A percentile compares a stretch with the other conserved stretches of the same genome.
These are phyloP conservation scores for Tachyglossus aculeatus DNA, from an alignment of 2,797 vertebrate species.

Conservation along the genomic window DNA sequence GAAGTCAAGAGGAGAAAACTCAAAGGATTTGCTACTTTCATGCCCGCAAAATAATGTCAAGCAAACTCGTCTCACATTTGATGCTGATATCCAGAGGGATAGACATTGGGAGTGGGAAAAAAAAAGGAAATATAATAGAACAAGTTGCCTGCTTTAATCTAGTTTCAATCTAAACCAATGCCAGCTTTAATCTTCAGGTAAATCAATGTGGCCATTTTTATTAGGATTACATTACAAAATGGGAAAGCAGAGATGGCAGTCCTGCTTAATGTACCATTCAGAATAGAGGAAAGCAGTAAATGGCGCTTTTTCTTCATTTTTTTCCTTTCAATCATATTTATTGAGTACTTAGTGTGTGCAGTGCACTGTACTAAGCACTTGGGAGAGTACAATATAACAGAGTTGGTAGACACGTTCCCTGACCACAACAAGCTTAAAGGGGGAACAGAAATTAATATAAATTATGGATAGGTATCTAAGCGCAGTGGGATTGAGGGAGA, in stretches of 20 bases:
- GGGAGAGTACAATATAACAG: too few relatives aligned
- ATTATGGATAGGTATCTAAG: too few relatives aligned
- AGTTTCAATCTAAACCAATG: slow-evolving; percentile 25
- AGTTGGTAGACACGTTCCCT: too few relatives aligned
- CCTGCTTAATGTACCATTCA: not conserved
- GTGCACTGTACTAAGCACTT: too few relatives aligned
- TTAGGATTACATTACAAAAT: slow-evolving; percentile 6
- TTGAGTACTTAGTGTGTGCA: too few relatives aligned
- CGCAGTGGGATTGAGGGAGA: too few relatives aligned
- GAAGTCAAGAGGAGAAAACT: not conserved
- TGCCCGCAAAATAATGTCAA: not conserved
- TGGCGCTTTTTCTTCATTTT: too few relatives aligned
- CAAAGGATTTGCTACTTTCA: slow-evolving; percentile 1
- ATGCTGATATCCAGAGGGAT: not conserved
- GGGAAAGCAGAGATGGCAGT: not conserved
- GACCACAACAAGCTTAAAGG: too few relatives aligned
- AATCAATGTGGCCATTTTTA: slow-evolving; percentile 4
- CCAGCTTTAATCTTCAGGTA: slow-evolving; percentile 30
- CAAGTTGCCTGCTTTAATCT: slow-evolving; percentile 30
- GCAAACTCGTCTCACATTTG: not conserved
- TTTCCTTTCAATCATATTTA: too few relatives aligned
- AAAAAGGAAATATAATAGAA: slow-evolving; percentile 11
- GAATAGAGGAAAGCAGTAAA: too few relatives aligned
- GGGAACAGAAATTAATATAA: too few relatives aligned
- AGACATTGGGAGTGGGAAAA: not conserved